Evolutionary conservation across 2,797 vertebrate species (phyloP).

Genomic region (Urophycis tenuis): DNA sequence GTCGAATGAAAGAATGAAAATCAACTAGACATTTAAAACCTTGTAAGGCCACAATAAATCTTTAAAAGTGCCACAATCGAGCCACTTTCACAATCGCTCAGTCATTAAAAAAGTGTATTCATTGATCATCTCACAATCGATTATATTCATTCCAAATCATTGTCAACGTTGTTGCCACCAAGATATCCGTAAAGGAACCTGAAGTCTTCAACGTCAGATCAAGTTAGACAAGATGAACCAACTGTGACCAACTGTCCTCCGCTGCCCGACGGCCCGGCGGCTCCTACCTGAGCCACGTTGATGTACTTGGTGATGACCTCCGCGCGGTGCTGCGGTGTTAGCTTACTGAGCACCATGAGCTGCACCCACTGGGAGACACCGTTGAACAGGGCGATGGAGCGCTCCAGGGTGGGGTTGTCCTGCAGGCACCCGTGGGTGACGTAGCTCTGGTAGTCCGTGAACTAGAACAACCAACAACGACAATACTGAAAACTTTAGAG

Average conservation of each 20-base stretch:
- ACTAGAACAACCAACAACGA: conserved; percentile 52
- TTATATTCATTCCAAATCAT: background rate
- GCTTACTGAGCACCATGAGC: conserved; percentile 96
- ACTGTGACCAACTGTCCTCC: background rate
- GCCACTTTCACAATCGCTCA: background rate
- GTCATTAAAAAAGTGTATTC: background rate
- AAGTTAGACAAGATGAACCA: no score
- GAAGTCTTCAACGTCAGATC: no score
- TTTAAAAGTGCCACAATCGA: background rate
- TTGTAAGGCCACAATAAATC: background rate
- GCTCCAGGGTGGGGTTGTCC: conserved; percentile 91
- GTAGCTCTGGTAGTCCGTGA: conserved; percentile 94
- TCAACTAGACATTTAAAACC: background rate
- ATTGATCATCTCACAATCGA: background rate
- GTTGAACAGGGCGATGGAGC: conserved; percentile 94
- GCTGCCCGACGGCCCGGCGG: background rate
- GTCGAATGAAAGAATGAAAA: no score
- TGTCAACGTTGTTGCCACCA: no score
- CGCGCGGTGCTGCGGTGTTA: conserved; percentile 88
- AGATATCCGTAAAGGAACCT: no score
- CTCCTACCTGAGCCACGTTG: conserved; percentile 86
- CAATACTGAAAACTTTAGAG: background rate
- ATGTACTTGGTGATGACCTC: conserved; percentile 97
- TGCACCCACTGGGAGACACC: conserved; percentile 98
- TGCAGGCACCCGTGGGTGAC: conserved; percentile 88